Evolutionary conservation across 2,797 vertebrate species (phyloP).

Genomic region (Myiotriccus ornatus): DNA sequence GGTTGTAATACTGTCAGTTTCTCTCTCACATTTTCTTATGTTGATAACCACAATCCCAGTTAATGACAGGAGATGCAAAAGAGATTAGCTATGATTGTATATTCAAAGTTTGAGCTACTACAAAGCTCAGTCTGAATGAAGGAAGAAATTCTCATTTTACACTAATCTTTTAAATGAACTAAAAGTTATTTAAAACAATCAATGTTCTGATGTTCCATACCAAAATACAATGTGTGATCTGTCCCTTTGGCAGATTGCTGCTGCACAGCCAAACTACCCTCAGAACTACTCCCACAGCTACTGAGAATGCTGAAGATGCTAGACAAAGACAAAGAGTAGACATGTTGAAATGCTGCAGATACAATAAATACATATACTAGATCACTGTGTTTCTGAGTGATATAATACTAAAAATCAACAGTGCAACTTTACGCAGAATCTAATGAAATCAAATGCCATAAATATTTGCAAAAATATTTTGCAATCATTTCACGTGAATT

Average conservation of each 20-base stretch:
- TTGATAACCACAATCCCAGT: neutral
- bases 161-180: neutral
- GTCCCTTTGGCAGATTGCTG: constrained; percentile 33
- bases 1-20: neutral
- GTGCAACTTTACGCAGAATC: neutral
- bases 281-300: constrained; percentile 45
- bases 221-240: constrained; percentile 42
- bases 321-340: constrained; percentile 37
- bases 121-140: neutral
- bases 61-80: neutral
- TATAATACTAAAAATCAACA: neutral
- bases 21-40: neutral
- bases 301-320: constrained; percentile 37
- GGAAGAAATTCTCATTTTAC: neutral
- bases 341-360: neutral
- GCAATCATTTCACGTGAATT: neutral
- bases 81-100: neutral
- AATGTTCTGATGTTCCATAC: neutral
- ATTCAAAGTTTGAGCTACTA: neutral
- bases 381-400: neutral
- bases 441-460: neutral
- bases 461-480: neutral
- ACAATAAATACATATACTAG: neutral
- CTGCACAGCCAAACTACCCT: constrained; percentile 43
- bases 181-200: neutral